phyloP scores from a whole-genome alignment of 2,888 invertebrate genomes.

The Nycteola revayana region DNA sequence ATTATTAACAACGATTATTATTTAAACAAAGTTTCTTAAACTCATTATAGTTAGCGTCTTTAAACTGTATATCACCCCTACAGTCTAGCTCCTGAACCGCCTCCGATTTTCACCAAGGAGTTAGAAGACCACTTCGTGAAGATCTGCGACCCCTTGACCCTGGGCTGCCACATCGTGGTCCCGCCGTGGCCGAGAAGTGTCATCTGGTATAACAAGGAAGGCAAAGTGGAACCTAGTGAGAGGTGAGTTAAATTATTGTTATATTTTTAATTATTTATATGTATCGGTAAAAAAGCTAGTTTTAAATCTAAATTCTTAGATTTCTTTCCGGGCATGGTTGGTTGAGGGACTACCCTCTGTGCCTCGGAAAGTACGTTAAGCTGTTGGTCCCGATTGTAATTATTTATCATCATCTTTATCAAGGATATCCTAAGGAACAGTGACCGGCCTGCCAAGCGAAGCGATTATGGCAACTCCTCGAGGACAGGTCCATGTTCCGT shows the following conservation, averaged over 20 bases:
- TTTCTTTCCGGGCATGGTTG: too few species aligned
- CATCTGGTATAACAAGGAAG: constrained; percentile 92
- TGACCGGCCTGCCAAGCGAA: too few species aligned
- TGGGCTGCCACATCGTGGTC: constrained; percentile 90
- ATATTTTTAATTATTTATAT: background rate
- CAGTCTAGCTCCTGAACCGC: constrained; percentile 83
- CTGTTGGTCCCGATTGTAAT: too few species aligned
- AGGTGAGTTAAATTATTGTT: constrained; percentile 68
- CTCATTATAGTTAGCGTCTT: too few species aligned
- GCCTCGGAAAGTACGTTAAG: too few species aligned
- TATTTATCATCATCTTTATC: too few species aligned
- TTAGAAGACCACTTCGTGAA: constrained; percentile 88
- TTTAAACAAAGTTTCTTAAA: too few species aligned
- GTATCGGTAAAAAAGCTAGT: background rate
- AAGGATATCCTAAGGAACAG: too few species aligned
- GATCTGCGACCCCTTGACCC: constrained; percentile 88
- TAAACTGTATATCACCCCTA: constrained; percentile 27
- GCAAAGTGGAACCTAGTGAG: constrained; percentile 86
- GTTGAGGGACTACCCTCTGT: too few species aligned
- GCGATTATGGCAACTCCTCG: too few species aligned
- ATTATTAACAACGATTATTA: too few species aligned
- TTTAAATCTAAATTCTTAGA: background rate
- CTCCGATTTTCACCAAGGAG: constrained; percentile 90
- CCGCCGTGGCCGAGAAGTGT: constrained; percentile 93
- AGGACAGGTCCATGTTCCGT: too few species aligned